Percentiles rank a stretch among this genome's conserved stretches.
phyloP scores from a whole-genome alignment of 1,140 invertebrate genomes.

The Doryteuthis pealeii region DNA sequence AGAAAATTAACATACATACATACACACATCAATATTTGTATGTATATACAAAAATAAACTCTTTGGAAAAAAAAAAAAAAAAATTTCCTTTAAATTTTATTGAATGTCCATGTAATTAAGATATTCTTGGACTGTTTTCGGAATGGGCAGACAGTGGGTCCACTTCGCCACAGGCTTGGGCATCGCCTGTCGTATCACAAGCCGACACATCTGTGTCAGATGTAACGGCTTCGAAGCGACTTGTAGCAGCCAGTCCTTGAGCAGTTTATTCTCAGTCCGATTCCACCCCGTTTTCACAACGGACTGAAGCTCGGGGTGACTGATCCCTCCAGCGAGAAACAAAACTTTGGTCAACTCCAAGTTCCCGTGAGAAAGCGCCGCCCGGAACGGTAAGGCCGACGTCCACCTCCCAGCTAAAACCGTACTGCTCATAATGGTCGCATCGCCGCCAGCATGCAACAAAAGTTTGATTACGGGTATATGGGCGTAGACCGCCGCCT shows the following conservation, averaged over 20 bases:
- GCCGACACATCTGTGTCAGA: not conserved
- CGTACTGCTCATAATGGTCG: not conserved
- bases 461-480: constrained; percentile 5
- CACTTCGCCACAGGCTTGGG: not conserved
- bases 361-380: not conserved
- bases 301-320: not conserved
- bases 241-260: not conserved
- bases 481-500: constrained; percentile 3
- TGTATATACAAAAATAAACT: too few species aligned
- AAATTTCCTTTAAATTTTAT: not conserved
- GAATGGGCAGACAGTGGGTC: not conserved
- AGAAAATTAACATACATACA: too few species aligned
- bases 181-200: not conserved
- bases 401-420: not conserved
- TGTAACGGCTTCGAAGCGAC: not conserved
- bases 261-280: not conserved
- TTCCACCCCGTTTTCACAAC: not conserved
- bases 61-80: too few species aligned
- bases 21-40: too few species aligned
- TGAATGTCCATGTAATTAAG: constrained; percentile 10
- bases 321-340: constrained; percentile 1
- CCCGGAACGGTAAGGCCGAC: not conserved
- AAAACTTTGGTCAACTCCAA: not conserved
- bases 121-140: not conserved
- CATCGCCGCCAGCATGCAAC: constrained; percentile 10